phyloP scores from a whole-genome alignment of 2,797 vertebrate genomes.

The Bovichtus variegatus region DNA sequence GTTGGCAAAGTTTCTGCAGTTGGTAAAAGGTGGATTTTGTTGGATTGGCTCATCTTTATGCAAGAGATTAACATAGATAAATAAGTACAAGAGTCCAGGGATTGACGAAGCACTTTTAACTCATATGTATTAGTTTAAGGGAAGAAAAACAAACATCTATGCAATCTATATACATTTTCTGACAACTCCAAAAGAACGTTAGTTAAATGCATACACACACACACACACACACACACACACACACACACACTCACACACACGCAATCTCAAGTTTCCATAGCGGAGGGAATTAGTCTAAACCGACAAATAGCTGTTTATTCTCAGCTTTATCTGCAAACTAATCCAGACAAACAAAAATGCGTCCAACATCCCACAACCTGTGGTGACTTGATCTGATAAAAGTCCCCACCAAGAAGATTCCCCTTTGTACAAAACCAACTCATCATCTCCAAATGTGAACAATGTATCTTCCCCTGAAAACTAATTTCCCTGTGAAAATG shows the following conservation, averaged over 20 bases:
- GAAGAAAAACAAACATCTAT: not conserved
- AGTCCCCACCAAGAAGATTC: constrained; percentile 52
- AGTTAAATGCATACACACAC: constrained; percentile 13
- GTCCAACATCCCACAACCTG: constrained; percentile 55
- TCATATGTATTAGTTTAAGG: constrained; percentile 5
- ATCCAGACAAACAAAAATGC: constrained; percentile 68
- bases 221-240: not conserved
- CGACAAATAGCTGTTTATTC: constrained; percentile 58
- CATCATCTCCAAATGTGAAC: constrained; percentile 75
- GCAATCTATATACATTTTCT: constrained; percentile 9
- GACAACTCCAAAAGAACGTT: constrained; percentile 12
- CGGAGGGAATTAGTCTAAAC: constrained; percentile 44
- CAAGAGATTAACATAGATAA: constrained; percentile 16
- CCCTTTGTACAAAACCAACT: constrained; percentile 70
- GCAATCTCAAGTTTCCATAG: constrained; percentile 24
- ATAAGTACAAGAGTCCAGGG: constrained; percentile 17
- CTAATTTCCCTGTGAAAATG: constrained; percentile 81
- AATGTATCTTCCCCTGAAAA: constrained; percentile 77
- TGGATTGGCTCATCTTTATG: not conserved
- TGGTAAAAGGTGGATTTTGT: not conserved
- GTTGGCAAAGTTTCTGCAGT: constrained; percentile 8
- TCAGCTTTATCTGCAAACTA: constrained; percentile 61
- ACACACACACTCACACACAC: constrained; percentile 2
- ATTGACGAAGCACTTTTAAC: constrained; percentile 15
- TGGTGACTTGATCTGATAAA: constrained; percentile 73